Base-by-base conservation (phyloP, 2,888 invertebrate genomes). In the Biston stratarius region DNA sequence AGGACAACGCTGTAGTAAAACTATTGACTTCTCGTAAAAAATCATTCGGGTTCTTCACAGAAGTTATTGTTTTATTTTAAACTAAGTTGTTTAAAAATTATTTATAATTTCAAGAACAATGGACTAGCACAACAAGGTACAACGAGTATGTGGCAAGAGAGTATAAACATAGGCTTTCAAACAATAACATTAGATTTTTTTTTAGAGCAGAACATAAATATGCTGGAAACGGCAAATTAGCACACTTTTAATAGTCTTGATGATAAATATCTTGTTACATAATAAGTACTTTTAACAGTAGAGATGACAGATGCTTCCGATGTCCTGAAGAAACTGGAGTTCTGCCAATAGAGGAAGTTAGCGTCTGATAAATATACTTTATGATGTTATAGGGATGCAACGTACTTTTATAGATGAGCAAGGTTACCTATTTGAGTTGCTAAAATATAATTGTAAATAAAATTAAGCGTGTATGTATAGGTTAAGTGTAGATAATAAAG, bases 281-380 rank as follows among this genome's bases (percentile, higher is more conserved):
- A 72, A 70, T 70, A 73, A 73, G 58, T 70, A 24, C 24, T 24
- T 24, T 24, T 24, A 71, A 62, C 69, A 68, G 68, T 73, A 75
- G 74, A 76, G 76, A 74, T 79, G 80, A 83, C 72, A 75, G 77
- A 79, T 81, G 79, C 75, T 78, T 77, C 76, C 71, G 74, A 74
- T 74, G 75, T 81, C 75, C 74, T 75, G 76, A 60, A 55, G 51
- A 59, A 66, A 64, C 64, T 62, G 77, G 77, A 75, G 61, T 45
- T 6, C 7, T 74, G 74, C 77, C 79, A 78, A 70, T 67, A 38
- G 59, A 62, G 71, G 70, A 81, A 77, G 71, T 80, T 71, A 80
- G 77, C 77, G 67, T 63, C 67, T 58, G 57, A 67, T 72, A 65
- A 67, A 73, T 62, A 64, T 61, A 61, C 66, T 75, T 38, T 67